Evolutionary conservation across 2,888 invertebrate genomes (phyloP), one percentile per base, ranked within the genome.

Genomic region (Eupithecia vulgata): DNA sequence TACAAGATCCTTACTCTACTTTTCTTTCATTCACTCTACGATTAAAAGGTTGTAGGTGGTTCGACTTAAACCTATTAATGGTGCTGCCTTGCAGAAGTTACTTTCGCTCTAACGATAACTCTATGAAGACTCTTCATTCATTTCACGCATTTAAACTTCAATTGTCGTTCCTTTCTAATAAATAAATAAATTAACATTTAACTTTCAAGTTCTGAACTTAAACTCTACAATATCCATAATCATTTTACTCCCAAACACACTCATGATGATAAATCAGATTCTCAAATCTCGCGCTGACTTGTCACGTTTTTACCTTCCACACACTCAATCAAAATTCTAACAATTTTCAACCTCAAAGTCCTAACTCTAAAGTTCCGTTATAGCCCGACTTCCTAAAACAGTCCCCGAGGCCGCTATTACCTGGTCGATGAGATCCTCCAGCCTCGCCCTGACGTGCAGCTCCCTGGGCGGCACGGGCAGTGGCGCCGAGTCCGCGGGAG

Each of bases 351-450:
- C 12, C 21, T 10, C 4, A 12, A 52, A 52, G 1, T 4, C 21
- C 12, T 52, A 52, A 25, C 12, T 21, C 21, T 57, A 57, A 57
- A 57, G 57, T 57, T 57, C 57, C n/a, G 21, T 52, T 10, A 52
- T 21, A 52, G n/a, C 52, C 10, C 52, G 0, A 21, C 52, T 52
- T 10, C 52, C n/a, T n/a, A 91, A 84, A 2, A 91, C 81, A 0
- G 79, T 73, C 0, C 84, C 79, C 0, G 86, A 84, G 1, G 81
- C 84, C 0, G 65, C 72, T n/a, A 90, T 80, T 95, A 98, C 98
- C 96, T 98, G 98, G 91, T 98, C 98, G 84, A 98, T 98, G 83
- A 98, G 96, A 93, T 99, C 98, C 90, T 99, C 98, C 0, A 99
- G 95, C 69, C 97, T 95, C 0, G 97, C 97, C 79, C 98, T 95